Base-by-base conservation (phyloP, 2,888 invertebrate genomes). In the Didymodactylos carnosus region DNA sequence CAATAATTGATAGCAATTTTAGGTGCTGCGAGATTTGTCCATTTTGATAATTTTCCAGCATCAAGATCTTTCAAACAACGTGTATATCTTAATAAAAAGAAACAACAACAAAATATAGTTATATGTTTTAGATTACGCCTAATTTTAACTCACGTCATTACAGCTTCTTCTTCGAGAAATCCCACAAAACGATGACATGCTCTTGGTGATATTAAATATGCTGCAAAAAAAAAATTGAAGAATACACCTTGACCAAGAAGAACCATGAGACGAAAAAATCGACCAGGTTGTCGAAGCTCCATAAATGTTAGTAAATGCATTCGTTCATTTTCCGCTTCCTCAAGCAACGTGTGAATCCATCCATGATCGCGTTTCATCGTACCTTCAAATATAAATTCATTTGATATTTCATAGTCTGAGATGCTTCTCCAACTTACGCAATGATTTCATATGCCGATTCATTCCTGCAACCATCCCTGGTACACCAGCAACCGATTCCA, bases 391-490 rank as follows among this genome's bases (percentile, higher is more conserved):
- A 53, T 35, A 16, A 49, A 13, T 14, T 49, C 16, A 29, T 23
- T 1, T 29, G 16, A 1, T 8, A 0, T 3, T 29, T n/a, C 23
- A 46, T n/a, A 46, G 7, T 23, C 1, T 4, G 14, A 46, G 11
- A 46, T 3, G 23, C 2, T 11, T n/a, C n/a, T n/a, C 8, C 19
- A 53, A 29, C 16, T 29, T 53, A 41, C 82, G 71, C 43, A 83
- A 76, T 2, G 82, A 82, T 71, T 80, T 78, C 71, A 83, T 77
- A 78, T 82, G 83, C 27, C 82, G 76, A 72, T 79, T 78, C 82
- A 83, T 83, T 41, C 81, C 83, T 7, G 81, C 82, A 43, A 82
- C 81, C 82, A 83, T 82, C 1, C 82, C 83, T 10, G 82, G 82
- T 11, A 82, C 82, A 4, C 80, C 81, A 14, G 82, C 83, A 27